These are phyloP conservation scores for Pseudoatta argentina DNA, from an alignment of 1,140 invertebrate genomes.

Conservation along the genomic window DNA sequence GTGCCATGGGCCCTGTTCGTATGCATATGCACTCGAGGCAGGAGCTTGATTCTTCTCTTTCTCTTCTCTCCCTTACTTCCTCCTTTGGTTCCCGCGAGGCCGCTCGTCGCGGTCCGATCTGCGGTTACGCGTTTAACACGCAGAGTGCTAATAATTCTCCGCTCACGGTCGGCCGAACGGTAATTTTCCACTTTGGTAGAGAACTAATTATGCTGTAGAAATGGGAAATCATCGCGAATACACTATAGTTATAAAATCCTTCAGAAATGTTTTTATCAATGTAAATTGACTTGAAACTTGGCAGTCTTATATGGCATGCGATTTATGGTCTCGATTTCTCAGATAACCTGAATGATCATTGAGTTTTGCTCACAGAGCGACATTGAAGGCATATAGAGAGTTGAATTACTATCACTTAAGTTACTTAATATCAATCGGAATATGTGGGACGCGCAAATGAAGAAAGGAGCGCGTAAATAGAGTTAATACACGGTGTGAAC, in stretches of 20 bases:
- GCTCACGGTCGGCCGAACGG: not conserved
- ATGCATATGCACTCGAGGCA: conserved; percentile 22
- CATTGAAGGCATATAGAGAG: not conserved
- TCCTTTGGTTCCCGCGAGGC: conserved; percentile 7
- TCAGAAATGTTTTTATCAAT: not conserved
- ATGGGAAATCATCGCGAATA: not conserved
- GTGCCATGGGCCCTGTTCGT: conserved; percentile 3
- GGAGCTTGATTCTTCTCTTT: conserved; percentile 42
- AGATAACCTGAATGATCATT: not conserved
- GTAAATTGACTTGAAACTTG: no score
- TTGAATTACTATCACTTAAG: conserved; percentile 54
- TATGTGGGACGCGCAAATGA: conserved; percentile 42
- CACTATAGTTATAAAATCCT: not conserved
- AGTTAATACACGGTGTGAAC: not conserved
- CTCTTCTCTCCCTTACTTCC: conserved; percentile 41
- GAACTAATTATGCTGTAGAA: conserved; percentile 31
- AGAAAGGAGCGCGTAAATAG: conserved; percentile 28
- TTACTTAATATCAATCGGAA: conserved; percentile 56
- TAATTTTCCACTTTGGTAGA: conserved; percentile 38
- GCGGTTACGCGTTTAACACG: conserved; percentile 36
- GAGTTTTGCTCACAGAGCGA: not conserved
- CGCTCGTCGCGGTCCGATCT: conserved; percentile 26
- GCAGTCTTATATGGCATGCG: not conserved
- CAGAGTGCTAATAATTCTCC: conserved; percentile 42
- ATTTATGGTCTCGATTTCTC: not conserved